Conservation (phyloP, 1,140 invertebrate genomes). For the Lethrus apterus region DNA sequence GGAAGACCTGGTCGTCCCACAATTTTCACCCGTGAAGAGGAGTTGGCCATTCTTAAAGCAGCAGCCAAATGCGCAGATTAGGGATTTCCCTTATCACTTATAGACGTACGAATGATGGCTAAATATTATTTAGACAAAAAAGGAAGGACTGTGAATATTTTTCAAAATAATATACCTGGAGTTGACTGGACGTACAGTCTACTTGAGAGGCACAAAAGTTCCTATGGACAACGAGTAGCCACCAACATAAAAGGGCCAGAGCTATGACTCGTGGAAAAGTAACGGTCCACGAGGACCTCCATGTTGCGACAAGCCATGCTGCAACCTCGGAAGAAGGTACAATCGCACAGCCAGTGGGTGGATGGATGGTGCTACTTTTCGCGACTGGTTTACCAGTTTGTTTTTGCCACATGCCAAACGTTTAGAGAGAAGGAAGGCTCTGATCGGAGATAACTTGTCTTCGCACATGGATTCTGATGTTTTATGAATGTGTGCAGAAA, state of each 20-base stretch:
- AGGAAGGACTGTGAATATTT: background rate
- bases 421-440: background rate
- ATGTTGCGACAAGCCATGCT: background rate
- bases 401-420: conserved; percentile 1
- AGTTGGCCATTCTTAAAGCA: background rate
- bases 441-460: conserved; percentile 11
- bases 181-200: conserved; percentile 4
- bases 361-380: conserved; percentile 4
- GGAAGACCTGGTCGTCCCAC: background rate
- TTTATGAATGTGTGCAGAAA: background rate
- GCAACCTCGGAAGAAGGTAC: background rate
- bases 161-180: conserved; percentile 2
- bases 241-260: background rate
- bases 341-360: conserved; percentile 9
- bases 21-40: conserved; percentile 1
- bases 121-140: conserved; percentile 13
- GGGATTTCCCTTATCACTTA: background rate
- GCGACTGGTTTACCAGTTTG: conserved; percentile 4
- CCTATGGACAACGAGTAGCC: background rate
- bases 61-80: background rate
- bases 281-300: background rate
- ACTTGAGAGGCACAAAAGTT: conserved; percentile 1
- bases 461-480: conserved; percentile 4
- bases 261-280: background rate
- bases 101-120: conserved; percentile 4